Evolutionary conservation across 1,140 invertebrate species (phyloP).

Genomic region (Globodera rostochiensis): DNA sequence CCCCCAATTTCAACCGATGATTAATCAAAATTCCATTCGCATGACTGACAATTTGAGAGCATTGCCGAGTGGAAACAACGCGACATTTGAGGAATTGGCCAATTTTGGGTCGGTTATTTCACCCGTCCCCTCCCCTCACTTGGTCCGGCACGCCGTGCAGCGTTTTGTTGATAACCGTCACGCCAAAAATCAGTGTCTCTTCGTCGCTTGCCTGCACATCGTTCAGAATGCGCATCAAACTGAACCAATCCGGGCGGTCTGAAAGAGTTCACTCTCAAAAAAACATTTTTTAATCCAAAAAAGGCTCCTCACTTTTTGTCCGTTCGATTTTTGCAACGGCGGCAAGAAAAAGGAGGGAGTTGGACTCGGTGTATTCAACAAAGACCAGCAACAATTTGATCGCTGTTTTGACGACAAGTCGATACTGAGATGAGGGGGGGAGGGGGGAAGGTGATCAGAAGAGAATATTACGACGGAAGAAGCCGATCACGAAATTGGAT

Average conservation of each 20-base stretch:
- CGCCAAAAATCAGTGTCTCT: slow-evolving; percentile 91
- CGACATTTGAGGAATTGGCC: too few relatives aligned
- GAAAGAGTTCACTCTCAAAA: slow-evolving; percentile 1
- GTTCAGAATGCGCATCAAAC: slow-evolving; percentile 85
- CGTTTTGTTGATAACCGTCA: slow-evolving; percentile 93
- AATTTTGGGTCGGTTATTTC: too few relatives aligned
- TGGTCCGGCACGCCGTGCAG: slow-evolving; percentile 87
- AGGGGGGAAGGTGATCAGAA: not conserved
- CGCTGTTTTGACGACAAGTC: slow-evolving; percentile 96
- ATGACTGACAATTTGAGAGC: too few relatives aligned
- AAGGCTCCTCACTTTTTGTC: slow-evolving; percentile 71
- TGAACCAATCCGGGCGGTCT: slow-evolving; percentile 76
- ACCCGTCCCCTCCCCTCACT: slow-evolving; percentile 11
- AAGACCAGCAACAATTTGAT: slow-evolving; percentile 94
- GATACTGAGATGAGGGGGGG: slow-evolving; percentile 72
- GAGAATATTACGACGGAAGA: not conserved
- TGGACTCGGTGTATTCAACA: slow-evolving; percentile 94
- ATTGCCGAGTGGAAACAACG: too few relatives aligned
- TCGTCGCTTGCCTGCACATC: slow-evolving; percentile 92
- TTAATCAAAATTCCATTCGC: too few relatives aligned
- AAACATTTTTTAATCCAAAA: not conserved
- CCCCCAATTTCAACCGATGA: too few relatives aligned
- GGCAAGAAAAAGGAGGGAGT: slow-evolving; percentile 83
- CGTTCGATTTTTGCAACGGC: slow-evolving; percentile 85
- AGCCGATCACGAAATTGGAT: slow-evolving; percentile 8